Evolutionary conservation across 1,140 invertebrate species (phyloP).

Genomic region (Linepithema humile): DNA sequence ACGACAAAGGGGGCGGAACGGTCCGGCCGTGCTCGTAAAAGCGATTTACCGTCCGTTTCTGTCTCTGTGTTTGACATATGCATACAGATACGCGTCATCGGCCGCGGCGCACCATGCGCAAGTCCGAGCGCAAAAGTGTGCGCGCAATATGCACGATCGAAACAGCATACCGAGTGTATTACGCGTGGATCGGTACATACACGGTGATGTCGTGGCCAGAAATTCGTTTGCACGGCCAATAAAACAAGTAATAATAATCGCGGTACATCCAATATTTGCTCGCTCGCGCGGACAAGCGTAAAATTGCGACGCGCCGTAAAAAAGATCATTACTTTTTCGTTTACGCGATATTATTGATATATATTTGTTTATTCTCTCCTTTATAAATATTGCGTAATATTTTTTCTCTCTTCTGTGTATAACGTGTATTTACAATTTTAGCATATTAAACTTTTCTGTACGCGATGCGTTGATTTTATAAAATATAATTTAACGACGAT

Average conservation of each 20-base stretch:
- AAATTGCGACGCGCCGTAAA: constrained; percentile 29
- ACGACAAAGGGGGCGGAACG: constrained; percentile 24
- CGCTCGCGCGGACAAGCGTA: constrained; percentile 25
- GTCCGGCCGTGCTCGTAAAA: constrained; percentile 42
- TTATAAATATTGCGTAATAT: neutral
- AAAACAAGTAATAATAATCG: constrained; percentile 67
- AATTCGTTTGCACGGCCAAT: constrained; percentile 54
- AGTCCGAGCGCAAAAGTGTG: constrained; percentile 27
- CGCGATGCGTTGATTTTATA: neutral
- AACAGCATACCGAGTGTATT: neutral
- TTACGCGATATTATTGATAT: constrained; percentile 20
- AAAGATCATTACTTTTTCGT: constrained; percentile 15
- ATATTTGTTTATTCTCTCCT: neutral
- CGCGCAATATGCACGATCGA: constrained; percentile 9
- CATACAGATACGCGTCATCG: constrained; percentile 53
- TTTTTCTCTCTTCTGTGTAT: neutral
- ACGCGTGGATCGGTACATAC: neutral
- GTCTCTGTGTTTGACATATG: constrained; percentile 60
- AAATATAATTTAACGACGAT: neutral
- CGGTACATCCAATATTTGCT: constrained; percentile 54
- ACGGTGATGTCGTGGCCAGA: constrained; percentile 22
- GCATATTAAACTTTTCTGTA: neutral
- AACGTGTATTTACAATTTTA: neutral
- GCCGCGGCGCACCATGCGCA: neutral
- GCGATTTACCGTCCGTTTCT: constrained; percentile 50